Conservation (phyloP, 2,888 invertebrate species). For the Allacma fusca region DNA sequence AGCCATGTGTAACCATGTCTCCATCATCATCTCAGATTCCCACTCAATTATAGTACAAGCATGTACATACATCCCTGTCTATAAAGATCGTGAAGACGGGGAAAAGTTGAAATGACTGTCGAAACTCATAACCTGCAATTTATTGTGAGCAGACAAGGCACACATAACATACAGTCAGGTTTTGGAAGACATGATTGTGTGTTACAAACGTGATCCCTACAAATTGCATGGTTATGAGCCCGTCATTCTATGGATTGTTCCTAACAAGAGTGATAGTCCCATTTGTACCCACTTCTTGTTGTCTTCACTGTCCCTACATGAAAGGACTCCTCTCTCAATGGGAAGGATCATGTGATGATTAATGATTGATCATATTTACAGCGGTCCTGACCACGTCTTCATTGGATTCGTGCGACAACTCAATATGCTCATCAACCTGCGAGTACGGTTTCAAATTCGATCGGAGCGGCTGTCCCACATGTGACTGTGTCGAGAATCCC, state of each 20-base stretch:
- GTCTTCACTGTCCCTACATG: background rate
- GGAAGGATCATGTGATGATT: slow-evolving; percentile 14
- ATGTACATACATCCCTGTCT: too few relatives aligned
- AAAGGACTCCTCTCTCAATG: background rate
- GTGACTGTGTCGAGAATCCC: slow-evolving; percentile 81
- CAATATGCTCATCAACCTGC: slow-evolving; percentile 82
- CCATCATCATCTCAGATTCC: background rate
- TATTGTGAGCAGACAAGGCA: background rate
- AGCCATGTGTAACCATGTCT: background rate
- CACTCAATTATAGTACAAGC: background rate
- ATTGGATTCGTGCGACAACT: slow-evolving; percentile 71
- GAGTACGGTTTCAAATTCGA: slow-evolving; percentile 83
- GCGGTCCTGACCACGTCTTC: slow-evolving; percentile 28
- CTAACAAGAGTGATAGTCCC: background rate
- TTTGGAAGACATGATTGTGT: slow-evolving; percentile 1
- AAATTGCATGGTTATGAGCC: slow-evolving; percentile 26
- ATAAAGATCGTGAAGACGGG: background rate
- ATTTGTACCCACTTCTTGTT: background rate
- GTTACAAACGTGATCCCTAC: slow-evolving; percentile 29
- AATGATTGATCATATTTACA: background rate
- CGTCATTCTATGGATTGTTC: slow-evolving; percentile 3
- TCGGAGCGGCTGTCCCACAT: slow-evolving; percentile 78
- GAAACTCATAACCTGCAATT: slow-evolving; percentile 21
- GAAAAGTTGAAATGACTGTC: slow-evolving; percentile 11
- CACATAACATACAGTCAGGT: background rate